A percentile compares a stretch with the other conserved stretches of the same genome.
Evolutionary conservation across 1,140 invertebrate species (phyloP).

Genomic region (Bursaphelenchus mucronatus): DNA sequence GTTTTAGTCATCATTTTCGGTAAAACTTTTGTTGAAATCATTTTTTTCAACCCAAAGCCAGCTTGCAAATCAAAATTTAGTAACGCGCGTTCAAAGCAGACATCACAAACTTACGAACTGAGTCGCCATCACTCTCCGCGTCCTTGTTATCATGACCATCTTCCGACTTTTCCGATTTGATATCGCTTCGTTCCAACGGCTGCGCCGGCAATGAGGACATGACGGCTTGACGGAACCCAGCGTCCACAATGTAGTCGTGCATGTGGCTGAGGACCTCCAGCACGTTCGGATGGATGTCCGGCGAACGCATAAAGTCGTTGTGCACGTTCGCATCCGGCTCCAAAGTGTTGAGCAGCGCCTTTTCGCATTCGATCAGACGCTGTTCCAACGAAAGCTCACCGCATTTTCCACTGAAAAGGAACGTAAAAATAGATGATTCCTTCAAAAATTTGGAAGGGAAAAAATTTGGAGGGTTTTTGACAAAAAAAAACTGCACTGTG

Average conservation of each 20-base stretch:
- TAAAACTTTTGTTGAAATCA: too few species aligned
- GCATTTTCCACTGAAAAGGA: neutral
- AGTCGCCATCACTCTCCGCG: neutral
- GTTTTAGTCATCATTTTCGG: too few species aligned
- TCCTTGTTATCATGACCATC: neutral
- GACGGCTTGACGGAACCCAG: neutral
- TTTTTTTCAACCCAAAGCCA: too few species aligned
- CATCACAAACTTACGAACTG: neutral
- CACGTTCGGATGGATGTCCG: neutral
- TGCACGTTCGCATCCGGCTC: constrained; percentile 13
- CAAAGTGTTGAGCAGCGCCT: constrained; percentile 15
- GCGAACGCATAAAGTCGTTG: constrained; percentile 9
- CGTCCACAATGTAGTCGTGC: neutral
- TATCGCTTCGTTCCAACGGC: neutral
- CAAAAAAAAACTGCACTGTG: neutral
- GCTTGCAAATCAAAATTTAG: too few species aligned
- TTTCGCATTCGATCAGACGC: neutral
- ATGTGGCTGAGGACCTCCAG: constrained; percentile 3
- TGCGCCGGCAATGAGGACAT: neutral
- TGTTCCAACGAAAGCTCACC: neutral
- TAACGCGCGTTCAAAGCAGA: too few species aligned
- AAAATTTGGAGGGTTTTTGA: neutral
- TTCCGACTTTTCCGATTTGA: neutral
- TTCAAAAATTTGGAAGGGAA: neutral
- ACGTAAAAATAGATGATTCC: neutral